Base-by-base conservation (phyloP, 1,140 invertebrate genomes). In the Venturia canescens region DNA sequence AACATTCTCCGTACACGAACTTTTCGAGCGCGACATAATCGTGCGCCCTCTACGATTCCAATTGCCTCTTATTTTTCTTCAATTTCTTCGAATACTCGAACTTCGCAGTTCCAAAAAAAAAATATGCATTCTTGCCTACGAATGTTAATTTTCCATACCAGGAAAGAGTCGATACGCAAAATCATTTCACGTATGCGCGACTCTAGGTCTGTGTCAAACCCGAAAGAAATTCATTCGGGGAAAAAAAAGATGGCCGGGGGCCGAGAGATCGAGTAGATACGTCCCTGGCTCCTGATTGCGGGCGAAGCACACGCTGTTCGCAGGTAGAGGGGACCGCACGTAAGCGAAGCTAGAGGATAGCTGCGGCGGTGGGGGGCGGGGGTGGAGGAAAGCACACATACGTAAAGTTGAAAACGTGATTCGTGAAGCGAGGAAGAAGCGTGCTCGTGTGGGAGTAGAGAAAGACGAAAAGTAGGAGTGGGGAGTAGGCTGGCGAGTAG, bases 231-330 rank as follows among this genome's bases (percentile, higher is more conserved):
- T n/a, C n/a, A n/a, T n/a, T n/a, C n/a, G n/a, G n/a, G 16, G 11
- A 85, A 85, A 78, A 81, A 69, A 84, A 72, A 50, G 69, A 78
- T 79, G 44, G 80, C 48, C 5, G 29, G 70, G 85, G 77, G 63
- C 77, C 21, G 72, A 60, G 13, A 5, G 21, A 0, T n/a, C 4
- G 9, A 9, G 16, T 3, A 6, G 72, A 6, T 85, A 86, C 85
- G 80, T 21, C 80, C 84, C 84, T 86, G 72, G 60, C 23, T 80
- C 83, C 84, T 78, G 78, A 80, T 70, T 83, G 27, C 82, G 80
- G 76, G 80, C 82, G 83, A 78, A 80, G 84, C 83, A 85, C 85
- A 85, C 84, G 86, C 84, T 86, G 86, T 84, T 82, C 84, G 83
- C 82, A 87, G 86, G 82, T 85, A 86, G 71, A 74, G 69, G 84